phyloP scores from a whole-genome alignment of 2,888 invertebrate species.

The Ashinkailepas kermadecensis region DNA sequence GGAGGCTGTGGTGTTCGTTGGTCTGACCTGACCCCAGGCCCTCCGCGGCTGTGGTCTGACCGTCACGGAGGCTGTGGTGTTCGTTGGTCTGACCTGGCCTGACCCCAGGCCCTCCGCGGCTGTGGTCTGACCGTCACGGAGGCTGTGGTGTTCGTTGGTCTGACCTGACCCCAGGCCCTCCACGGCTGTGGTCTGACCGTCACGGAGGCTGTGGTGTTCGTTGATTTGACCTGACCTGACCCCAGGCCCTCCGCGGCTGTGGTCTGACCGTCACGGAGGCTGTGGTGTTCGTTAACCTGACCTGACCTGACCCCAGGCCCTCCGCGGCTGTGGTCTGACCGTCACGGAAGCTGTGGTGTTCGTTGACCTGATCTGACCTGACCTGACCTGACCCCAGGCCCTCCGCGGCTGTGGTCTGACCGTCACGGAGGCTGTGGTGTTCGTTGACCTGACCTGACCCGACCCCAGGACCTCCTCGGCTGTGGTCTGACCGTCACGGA shows the following conservation, averaged over 20 bases:
- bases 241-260: no score
- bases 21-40: no score
- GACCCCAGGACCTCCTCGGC: no score
- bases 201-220: constrained; percentile 49
- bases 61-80: constrained; percentile 32
- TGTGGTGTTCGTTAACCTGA: background rate
- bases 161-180: constrained; percentile 41
- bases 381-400: constrained; percentile 28
- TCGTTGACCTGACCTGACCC: background rate
- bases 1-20: constrained; percentile 47
- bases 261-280: constrained; percentile 32
- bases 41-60: no score
- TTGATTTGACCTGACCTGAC: no score
- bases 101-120: no score
- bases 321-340: constrained; percentile 46
- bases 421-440: constrained; percentile 54
- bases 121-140: no score
- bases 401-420: constrained; percentile 46
- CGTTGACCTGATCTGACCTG: background rate
- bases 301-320: constrained; percentile 31
- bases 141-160: no score
- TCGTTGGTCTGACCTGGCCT: no score
- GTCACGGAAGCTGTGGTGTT: constrained; percentile 53
- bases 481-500: no score
- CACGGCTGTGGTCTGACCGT: constrained; percentile 49